A percentile compares a stretch with the other conserved stretches of the same genome.
Conservation (phyloP, 2,113 vertebrate genomes). For the Notechis scutatus region DNA sequence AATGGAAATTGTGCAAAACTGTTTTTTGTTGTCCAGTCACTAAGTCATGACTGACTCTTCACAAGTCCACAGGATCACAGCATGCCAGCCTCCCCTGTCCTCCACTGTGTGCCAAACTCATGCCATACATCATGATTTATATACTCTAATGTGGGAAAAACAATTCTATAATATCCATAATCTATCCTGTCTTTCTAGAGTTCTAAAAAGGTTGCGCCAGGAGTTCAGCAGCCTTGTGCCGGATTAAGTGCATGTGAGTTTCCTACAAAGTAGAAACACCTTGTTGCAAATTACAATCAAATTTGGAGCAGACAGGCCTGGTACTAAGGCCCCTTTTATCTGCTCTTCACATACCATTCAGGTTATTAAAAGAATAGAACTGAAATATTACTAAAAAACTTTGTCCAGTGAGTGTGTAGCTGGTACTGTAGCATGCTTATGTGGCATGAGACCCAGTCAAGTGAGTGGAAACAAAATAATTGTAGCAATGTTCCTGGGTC, state of each 20-base stretch:
- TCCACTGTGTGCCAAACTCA: background rate
- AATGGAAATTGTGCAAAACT: background rate
- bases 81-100: background rate
- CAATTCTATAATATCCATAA: background rate
- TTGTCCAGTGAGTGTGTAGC: background rate
- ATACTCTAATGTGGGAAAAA: background rate
- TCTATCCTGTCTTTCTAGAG: background rate
- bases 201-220: background rate
- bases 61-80: background rate
- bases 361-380: slow-evolving; percentile 1
- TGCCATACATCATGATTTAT: background rate
- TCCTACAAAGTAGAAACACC: background rate
- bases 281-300: slow-evolving; percentile 3
- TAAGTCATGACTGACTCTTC: background rate
- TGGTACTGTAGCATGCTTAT: background rate
- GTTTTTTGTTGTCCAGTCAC: no score
- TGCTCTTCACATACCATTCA: slow-evolving; percentile 12
- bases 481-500: background rate
- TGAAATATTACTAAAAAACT: background rate
- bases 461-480: background rate
- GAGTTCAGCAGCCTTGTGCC: background rate
- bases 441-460: background rate
- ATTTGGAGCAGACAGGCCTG: background rate
- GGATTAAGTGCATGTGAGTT: background rate
- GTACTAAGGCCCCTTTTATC: slow-evolving; percentile 3